These are phyloP conservation scores for Pipistrellus kuhlii DNA, from an alignment of 2,797 vertebrate genomes.

Conservation along the genomic window DNA sequence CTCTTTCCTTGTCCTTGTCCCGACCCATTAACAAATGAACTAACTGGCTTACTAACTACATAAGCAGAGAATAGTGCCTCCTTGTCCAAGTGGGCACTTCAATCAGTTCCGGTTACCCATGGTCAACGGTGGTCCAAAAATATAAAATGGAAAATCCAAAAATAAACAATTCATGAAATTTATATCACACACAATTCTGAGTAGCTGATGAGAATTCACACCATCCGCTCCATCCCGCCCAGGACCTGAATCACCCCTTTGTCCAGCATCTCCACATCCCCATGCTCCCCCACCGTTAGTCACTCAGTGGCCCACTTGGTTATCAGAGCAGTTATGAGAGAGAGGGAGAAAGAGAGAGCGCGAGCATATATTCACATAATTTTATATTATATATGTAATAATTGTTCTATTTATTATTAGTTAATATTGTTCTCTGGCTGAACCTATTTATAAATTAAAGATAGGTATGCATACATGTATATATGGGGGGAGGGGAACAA, in stretches of 20 bases:
- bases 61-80: not conserved
- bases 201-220: not conserved
- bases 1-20: not conserved
- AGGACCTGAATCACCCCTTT: not conserved
- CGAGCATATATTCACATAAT: not conserved
- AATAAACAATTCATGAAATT: not conserved
- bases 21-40: slow-evolving; percentile 18
- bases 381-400: not conserved
- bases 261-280: not conserved
- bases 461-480: not conserved
- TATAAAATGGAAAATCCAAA: not conserved
- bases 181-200: not conserved
- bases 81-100: no score
- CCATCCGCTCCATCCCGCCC: rapidly evolving
- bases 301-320: not conserved
- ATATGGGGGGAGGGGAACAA: no score
- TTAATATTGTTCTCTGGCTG: not conserved
- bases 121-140: not conserved
- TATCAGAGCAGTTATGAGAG: not conserved
- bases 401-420: not conserved
- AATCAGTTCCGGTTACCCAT: not conserved
- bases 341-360: no score
- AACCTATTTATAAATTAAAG: not conserved
- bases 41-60: not conserved
- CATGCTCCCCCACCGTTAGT: not conserved